Evolutionary conservation across 2,888 invertebrate genomes (phyloP), one percentile per base, ranked within the genome.

Genomic region (Drepanosiphum platanoidis): DNA sequence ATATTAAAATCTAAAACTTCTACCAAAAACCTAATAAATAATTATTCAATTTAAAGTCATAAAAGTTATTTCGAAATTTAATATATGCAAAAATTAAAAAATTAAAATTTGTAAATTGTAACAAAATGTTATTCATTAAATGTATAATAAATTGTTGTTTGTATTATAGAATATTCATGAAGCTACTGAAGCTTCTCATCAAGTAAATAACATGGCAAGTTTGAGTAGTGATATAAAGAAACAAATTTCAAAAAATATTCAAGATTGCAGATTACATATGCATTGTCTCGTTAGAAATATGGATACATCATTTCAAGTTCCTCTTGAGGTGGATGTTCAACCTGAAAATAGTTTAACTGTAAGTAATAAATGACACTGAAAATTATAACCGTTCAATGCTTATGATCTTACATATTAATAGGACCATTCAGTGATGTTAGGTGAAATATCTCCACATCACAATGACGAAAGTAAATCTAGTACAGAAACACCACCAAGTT

Each of bases 371-470:
- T n/a, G n/a, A 46, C 1, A 30, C 7, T 39, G 5, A 1, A 30
- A 15, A 30, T 2, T 8, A 58, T 30, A 34, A 58, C 7, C 5
- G 18, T 30, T 9, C 22, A 32, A 71, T 39, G 58, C 13, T 78
- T 32, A 64, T 36, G 15, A 61, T 81, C 34, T 52, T 88, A 91
- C 91, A 78, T 90, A 30, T 61, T 61, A 15, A 58, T 68, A 94
- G 92, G 95, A 95, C 89, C 92, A 93, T 89, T 95, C 95, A 0
- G 94, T 94, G 34, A 95, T 96, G 93, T 90, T 96, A 18, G 95
- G 95, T 9, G 95, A 94, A 88, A 95, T 96, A 88, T 96, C 95
- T 0, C 95, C 95, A 0, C 95, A 95, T 89, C 95, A 95, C 88
- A 95, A 95, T 83, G 93, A 93, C 89, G 94, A 94, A 88, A 94